Base-by-base conservation (phyloP, 1,140 invertebrate genomes). In the Harlomillsia oculata region DNA sequence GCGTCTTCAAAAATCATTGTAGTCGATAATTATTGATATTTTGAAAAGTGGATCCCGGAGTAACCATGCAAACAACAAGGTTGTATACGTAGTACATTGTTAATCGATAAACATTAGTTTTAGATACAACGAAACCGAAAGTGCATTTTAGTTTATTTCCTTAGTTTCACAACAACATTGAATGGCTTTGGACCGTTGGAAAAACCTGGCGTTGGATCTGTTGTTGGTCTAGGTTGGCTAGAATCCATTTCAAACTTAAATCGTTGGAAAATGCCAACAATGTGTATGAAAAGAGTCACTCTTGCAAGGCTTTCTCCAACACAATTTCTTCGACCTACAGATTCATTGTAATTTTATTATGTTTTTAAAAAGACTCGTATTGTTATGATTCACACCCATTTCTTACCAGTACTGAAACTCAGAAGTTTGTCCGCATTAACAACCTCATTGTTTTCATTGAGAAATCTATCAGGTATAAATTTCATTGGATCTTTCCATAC, bases 401-500 rank as follows among this genome's bases (percentile, higher is more conserved):
- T 20, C 23, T 50, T 43, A 41, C 51, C 51, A 16, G 21, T 8
- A 28, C 36, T 25, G 26, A 53, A 53, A 34, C 41, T 40, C 9
- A 53, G 5, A 5, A 32, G 23, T 13, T 41, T 25, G n/a, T 39
- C 21, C 5, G 34, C 26, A 18, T 53, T 26, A 1, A 8, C 14
- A 28, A 53, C 18, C n/a, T 30, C 32, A 11, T 21, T 16, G 20
- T 26, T 13, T 13, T 16, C 14, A 13, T 44, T 26, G 8, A 53
- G 16, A 18, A 53, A 53, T 20, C 51, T n/a, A 1, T 53, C 39
- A 3, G 51, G 51, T 8, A 26, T 28, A 32, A 53, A 53, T 18
- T 53, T 44, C 18, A 36, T 20, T 4, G 51, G 51, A 30, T 53
- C 40, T 29, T 30, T 25, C 51, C 51, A 53, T 8, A 53, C 14